Conservation (phyloP, 2,797 vertebrate species). For the Sebastes iracundus region DNA sequence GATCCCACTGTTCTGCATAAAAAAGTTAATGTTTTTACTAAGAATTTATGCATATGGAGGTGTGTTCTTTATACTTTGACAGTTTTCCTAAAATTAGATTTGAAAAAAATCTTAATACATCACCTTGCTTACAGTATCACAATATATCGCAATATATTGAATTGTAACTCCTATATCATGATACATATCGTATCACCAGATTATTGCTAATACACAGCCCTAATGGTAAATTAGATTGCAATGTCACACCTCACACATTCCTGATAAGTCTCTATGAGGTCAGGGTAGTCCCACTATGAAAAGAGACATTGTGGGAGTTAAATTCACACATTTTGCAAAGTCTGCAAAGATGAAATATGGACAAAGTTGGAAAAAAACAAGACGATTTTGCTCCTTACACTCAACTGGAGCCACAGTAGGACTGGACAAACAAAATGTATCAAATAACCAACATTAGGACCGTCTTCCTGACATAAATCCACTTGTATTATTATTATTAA, state of each 20-base stretch:
- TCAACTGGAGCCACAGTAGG: neutral
- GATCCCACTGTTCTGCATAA: too few species aligned
- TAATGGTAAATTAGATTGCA: neutral
- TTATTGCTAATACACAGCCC: too few species aligned
- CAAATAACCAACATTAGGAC: neutral
- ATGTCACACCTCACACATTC: neutral
- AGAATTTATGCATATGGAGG: too few species aligned
- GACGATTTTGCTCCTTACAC: neutral
- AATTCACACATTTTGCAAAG: neutral
- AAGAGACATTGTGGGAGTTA: neutral
- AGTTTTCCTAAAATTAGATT: too few species aligned
- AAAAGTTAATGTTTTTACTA: too few species aligned
- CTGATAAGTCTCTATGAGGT: neutral
- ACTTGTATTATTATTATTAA: neutral
- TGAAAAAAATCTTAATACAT: accelerated
- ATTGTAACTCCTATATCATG: too few species aligned
- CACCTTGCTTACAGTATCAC: too few species aligned
- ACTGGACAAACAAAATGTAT: neutral
- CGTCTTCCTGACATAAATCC: neutral
- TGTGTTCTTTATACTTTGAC: too few species aligned
- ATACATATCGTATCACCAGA: too few species aligned
- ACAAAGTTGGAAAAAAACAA: neutral
- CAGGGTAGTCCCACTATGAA: neutral
- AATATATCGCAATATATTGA: too few species aligned
- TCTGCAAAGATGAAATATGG: neutral